These are phyloP conservation scores for Dicranocentrus wangi DNA, from an alignment of 2,888 invertebrate genomes.

Conservation along the genomic window DNA sequence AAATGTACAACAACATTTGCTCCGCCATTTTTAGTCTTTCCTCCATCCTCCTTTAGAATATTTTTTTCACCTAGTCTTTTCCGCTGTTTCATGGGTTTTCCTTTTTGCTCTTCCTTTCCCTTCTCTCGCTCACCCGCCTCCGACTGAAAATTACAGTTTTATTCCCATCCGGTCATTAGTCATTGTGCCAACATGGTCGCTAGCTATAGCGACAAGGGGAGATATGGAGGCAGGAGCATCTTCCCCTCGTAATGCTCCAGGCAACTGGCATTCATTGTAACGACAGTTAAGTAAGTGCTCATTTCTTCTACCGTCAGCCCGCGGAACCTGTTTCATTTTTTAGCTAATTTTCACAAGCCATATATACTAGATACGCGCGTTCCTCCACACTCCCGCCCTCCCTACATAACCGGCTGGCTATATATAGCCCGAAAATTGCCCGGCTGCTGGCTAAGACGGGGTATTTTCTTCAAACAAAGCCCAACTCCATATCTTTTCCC, in stretches of 20 bases:
- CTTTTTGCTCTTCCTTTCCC: background rate
- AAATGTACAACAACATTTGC: background rate
- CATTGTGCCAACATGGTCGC: slow-evolving; percentile 33
- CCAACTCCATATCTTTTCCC: too few relatives aligned
- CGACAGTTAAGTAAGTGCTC: slow-evolving; percentile 57
- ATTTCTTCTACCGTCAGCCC: slow-evolving; percentile 42
- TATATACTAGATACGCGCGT: background rate
- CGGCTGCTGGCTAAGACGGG: too few relatives aligned
- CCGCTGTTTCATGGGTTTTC: too few relatives aligned
- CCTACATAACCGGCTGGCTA: too few relatives aligned
- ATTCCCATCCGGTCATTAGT: slow-evolving; percentile 50
- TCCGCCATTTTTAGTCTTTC: background rate
- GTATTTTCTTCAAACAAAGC: too few relatives aligned
- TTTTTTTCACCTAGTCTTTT: too few relatives aligned
- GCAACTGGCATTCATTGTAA: slow-evolving; percentile 56
- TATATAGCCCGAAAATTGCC: too few relatives aligned
- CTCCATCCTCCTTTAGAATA: too few relatives aligned
- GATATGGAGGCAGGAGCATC: background rate
- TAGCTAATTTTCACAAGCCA: slow-evolving; percentile 42
- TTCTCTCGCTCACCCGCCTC: slow-evolving; percentile 16
- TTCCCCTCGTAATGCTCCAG: slow-evolving; percentile 33
- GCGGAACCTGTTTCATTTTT: slow-evolving; percentile 44
- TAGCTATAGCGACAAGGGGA: slow-evolving; percentile 7
- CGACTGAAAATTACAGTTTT: slow-evolving; percentile 56
- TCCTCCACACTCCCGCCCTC: too few relatives aligned